Base-by-base conservation (phyloP, 1,140 invertebrate genomes). In the Matsumurasca onukii region DNA sequence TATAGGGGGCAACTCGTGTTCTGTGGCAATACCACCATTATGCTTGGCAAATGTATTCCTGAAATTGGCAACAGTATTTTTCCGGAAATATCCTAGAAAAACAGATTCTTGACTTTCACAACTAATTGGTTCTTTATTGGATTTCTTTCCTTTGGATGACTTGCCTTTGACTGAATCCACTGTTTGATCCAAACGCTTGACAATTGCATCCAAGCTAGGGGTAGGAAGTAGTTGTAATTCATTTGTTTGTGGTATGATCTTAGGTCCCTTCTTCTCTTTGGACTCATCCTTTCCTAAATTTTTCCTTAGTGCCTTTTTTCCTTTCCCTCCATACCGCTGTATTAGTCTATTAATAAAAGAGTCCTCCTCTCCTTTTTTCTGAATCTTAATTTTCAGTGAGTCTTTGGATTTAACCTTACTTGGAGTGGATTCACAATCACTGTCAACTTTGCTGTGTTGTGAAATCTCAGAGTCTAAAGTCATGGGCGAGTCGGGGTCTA, bases 401-500 rank as follows among this genome's bases (percentile, higher is more conserved):
- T 25, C 55, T 62, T 12, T 20, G 34, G 55, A 39, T 66, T 52
- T 66, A 27, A 13, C 27, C 13, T 30, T 30, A 30, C 3, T 30
- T 1, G 45, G 27, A 1, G 24, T 51, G 3, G 45, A 51, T 31
- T 66, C 64, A 5, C 45, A 25, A 31, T 66, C 64, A 51, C 64
- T 66, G 1, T 66, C 64, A 51, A 30, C 2, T 27, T 66, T 66
- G 24, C 62, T 68, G 17, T 30, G 49, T 31, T 52, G 31, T 78
- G 78, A 66, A 76, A 80, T 2, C 83, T 69, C 69, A 84, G 78
- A 1, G 84, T 84, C 20, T 83, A 86, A 0, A 85, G 87, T 25
- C 85, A 86, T 0, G 83, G 88, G 88, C 22, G 86, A 89, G 12
- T 85, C 81, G 0, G 84, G 86, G 73, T 92, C 90, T 52, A 92